Percentiles rank a stretch among this genome's conserved stretches.
phyloP scores from a whole-genome alignment of 2,888 invertebrate genomes.

The Cerceris rybyensis region DNA sequence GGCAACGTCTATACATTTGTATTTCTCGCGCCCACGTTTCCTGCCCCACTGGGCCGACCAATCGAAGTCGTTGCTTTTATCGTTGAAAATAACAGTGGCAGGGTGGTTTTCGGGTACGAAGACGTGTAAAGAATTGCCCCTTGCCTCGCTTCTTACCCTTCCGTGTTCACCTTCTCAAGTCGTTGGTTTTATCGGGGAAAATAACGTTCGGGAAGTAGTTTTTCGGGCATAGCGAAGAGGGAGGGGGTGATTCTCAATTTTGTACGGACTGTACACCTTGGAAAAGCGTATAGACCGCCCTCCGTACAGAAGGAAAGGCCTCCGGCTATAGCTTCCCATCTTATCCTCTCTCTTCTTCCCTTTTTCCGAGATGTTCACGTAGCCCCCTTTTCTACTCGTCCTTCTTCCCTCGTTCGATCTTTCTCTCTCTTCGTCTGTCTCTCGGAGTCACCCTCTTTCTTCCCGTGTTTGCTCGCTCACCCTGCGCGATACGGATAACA shows the following conservation, averaged over 20 bases:
- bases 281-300: constrained; percentile 51
- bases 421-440: constrained; percentile 47
- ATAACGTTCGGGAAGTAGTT: constrained; percentile 36
- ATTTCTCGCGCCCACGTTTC: constrained; percentile 32
- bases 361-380: constrained; percentile 21
- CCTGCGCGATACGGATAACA: constrained; percentile 74
- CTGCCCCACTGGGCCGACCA: constrained; percentile 51
- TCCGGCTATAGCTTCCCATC: constrained; percentile 78
- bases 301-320: constrained; percentile 73
- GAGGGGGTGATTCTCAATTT: constrained; percentile 48
- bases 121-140: constrained; percentile 28
- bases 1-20: not conserved
- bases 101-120: constrained; percentile 41
- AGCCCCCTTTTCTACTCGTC: constrained; percentile 50
- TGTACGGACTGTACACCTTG: constrained; percentile 69
- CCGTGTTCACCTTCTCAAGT: constrained; percentile 58
- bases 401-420: constrained; percentile 52
- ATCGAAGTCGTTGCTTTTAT: constrained; percentile 70
- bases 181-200: constrained; percentile 64
- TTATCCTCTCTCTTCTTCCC: constrained; percentile 67
- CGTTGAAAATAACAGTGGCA: constrained; percentile 56
- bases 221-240: constrained; percentile 3
- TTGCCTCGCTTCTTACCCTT: constrained; percentile 13
- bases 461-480: constrained; percentile 61
- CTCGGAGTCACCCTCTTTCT: constrained; percentile 48